Base-by-base conservation (phyloP, 2,888 invertebrate genomes). In the Phania funesta region DNA sequence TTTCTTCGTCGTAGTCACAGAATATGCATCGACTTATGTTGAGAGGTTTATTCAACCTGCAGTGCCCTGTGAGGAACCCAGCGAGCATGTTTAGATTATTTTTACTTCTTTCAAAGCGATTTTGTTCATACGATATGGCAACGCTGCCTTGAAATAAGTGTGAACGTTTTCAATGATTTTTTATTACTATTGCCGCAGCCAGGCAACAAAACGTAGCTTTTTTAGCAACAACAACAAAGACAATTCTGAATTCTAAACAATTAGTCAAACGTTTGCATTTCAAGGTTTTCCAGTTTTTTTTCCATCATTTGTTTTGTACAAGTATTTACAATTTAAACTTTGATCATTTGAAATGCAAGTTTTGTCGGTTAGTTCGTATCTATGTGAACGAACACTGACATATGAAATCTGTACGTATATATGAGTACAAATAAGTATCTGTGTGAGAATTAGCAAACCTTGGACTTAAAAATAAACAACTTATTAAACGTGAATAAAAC, bases 231-330 rank as follows among this genome's bases (percentile, higher is more conserved):
- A 46, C 44, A 70, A 56, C 35, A 70, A 32, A 54, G 26, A 18
- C 38, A 56, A 62, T 56, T 65, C 74, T n/a, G 35, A 78, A 78
- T 82, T 82, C 82, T 78, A 82, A 75, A 82, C 82, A 82, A 82
- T 82, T 82, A 82, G 82, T 82, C 70, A 78, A 82, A 82, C 78
- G 82, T 75, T 78, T 78, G 82, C 74, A 75, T 82, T 82, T 82
- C 82, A 82, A 82, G 82, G 82, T 82, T 82, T 82, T 82, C 78
- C 78, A 82, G 82, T 82, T 82, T 82, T 75, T 60, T 62, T 74
- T 46, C 54, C 5, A 7, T 48, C 16, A 8, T 68, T 62, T 60
- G 41, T 60, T 44, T 76, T 7, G 41, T 44, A 60, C 22, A 38
- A 58, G 32, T 60, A 50, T 79, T 81, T 77, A 77, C 77, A 82